Percentiles rank a stretch among this genome's conserved stretches.
Conservation (phyloP, 2,888 invertebrate genomes). For the Bembecia ichneumoniformis region DNA sequence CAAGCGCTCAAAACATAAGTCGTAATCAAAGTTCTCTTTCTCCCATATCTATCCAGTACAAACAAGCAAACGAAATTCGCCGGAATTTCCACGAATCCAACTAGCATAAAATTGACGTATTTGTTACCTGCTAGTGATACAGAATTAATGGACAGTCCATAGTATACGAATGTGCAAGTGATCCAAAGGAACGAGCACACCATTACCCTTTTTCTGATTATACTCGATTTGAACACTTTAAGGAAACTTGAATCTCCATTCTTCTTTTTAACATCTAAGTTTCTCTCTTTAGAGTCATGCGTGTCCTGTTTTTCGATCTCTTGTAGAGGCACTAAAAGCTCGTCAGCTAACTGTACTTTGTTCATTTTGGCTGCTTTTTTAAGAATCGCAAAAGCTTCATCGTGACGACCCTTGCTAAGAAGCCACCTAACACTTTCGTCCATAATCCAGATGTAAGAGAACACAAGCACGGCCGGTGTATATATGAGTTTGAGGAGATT, state of each 20-base stretch:
- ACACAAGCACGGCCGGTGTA: conserved; percentile 76
- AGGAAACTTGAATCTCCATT: conserved; percentile 28
- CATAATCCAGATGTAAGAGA: conserved; percentile 78
- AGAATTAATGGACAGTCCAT: conserved; percentile 84
- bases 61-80: conserved; percentile 76
- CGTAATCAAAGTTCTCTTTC: conserved; percentile 74
- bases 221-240: conserved; percentile 68
- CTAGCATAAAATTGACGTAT: conserved; percentile 82
- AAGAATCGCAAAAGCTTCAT: conserved; percentile 75
- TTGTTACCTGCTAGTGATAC: conserved; percentile 82
- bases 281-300: conserved; percentile 8
- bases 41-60: conserved; percentile 75
- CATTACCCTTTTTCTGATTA: conserved; percentile 69
- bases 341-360: conserved; percentile 56
- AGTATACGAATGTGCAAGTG: conserved; percentile 84
- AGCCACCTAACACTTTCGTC: conserved; percentile 86
- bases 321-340: conserved; percentile 46
- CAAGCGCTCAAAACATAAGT: conserved; percentile 76
- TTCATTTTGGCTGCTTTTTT: conserved; percentile 78
- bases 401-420: conserved; percentile 76
- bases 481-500: conserved; percentile 77
- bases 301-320: conserved; percentile 15
- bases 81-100: conserved; percentile 79
- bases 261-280: conserved; percentile 17
- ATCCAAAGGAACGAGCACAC: conserved; percentile 84